These are phyloP conservation scores for Corydoras maculifer DNA, from an alignment of 2,113 vertebrate genomes.

Conservation along the genomic window DNA sequence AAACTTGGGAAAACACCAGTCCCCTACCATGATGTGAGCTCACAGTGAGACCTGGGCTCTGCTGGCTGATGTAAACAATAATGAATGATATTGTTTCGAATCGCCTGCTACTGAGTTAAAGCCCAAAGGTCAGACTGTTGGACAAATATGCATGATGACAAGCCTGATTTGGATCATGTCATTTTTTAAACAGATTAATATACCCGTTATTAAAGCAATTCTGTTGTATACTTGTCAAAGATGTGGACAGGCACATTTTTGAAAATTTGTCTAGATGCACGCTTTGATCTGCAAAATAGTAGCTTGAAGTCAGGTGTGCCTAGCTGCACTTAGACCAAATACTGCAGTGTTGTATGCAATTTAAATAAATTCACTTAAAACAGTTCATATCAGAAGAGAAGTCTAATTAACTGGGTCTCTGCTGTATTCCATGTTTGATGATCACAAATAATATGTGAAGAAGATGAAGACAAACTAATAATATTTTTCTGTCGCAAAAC, in stretches of 20 bases:
- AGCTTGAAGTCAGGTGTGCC: too few relatives aligned
- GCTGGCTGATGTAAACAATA: slow-evolving; percentile 15
- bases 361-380: too few relatives aligned
- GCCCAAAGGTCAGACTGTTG: slow-evolving; percentile 4
- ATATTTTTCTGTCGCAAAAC: too few relatives aligned
- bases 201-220: background rate
- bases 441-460: too few relatives aligned
- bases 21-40: slow-evolving; percentile 8
- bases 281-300: background rate
- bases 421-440: too few relatives aligned
- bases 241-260: slow-evolving; percentile 6
- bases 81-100: slow-evolving; percentile 17
- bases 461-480: too few relatives aligned
- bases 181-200: background rate
- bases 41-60: slow-evolving; percentile 20
- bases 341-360: too few relatives aligned
- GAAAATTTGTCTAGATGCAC: background rate
- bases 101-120: slow-evolving; percentile 20
- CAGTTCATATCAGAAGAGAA: too few relatives aligned
- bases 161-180: background rate
- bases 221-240: background rate
- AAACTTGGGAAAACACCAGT: slow-evolving; percentile 7
- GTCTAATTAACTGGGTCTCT: too few relatives aligned
- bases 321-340: too few relatives aligned
- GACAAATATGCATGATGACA: slow-evolving; percentile 26